phyloP scores from a whole-genome alignment of 2,113 vertebrate species.

The Aegithalos caudatus region DNA sequence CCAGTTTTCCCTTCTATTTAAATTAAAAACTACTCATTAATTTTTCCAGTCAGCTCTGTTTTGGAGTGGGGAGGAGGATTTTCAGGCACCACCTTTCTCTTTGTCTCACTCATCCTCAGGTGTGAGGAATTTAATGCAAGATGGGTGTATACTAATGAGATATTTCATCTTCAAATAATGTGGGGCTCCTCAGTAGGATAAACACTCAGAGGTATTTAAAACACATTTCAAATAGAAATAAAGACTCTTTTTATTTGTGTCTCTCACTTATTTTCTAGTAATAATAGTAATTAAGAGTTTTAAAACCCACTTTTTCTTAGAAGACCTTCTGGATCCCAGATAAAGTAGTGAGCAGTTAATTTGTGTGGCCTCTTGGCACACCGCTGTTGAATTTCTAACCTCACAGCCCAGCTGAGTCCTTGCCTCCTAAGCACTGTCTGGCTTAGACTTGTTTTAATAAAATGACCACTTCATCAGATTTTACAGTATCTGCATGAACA shows the following conservation, averaged over 20 bases:
- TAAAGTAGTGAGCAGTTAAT: neutral
- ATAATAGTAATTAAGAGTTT: neutral
- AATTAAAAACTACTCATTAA: neutral
- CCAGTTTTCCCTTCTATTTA: neutral
- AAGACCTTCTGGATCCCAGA: neutral
- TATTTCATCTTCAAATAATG: neutral
- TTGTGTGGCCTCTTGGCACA: neutral
- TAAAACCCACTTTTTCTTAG: neutral
- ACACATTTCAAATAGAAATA: neutral
- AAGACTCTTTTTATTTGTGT: neutral
- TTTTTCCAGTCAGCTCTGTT: neutral
- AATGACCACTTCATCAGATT: neutral
- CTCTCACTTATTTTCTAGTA: neutral
- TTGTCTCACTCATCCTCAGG: neutral
- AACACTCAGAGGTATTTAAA: neutral
- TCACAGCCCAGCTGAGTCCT: neutral
- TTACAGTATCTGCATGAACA: neutral
- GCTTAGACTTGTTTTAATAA: neutral
- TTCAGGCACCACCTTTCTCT: neutral
- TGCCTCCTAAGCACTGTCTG: neutral
- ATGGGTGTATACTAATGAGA: neutral
- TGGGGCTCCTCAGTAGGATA: neutral
- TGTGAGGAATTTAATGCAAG: neutral
- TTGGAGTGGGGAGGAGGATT: neutral
- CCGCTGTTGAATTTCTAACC: fast-evolving